Evolutionary conservation across 2,888 invertebrate species (phyloP).

Genomic region (Diarsia rubi): DNA sequence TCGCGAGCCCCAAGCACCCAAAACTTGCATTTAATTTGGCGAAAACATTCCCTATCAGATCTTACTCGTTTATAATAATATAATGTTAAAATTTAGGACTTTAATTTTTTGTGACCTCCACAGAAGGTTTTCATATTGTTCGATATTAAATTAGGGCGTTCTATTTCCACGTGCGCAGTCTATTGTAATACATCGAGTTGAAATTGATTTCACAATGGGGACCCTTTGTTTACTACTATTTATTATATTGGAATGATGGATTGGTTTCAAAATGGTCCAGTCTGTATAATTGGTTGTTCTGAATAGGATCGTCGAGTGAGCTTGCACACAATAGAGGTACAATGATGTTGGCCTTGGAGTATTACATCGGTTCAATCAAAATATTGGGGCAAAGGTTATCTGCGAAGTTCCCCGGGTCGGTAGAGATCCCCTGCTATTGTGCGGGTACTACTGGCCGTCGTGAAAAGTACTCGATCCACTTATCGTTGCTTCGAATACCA

Average conservation of each 20-base stretch:
- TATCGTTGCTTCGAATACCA: constrained; percentile 80
- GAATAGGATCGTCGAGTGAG: constrained; percentile 74
- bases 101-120: constrained; percentile 50
- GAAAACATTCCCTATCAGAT: constrained; percentile 75
- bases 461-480: constrained; percentile 80
- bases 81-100: constrained; percentile 69
- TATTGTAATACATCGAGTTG: constrained; percentile 53
- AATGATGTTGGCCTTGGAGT: constrained; percentile 83
- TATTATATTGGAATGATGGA: constrained; percentile 72
- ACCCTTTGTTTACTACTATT: constrained; percentile 69
- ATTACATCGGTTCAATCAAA: constrained; percentile 85
- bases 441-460: constrained; percentile 74
- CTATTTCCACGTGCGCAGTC: constrained; percentile 56
- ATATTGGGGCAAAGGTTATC: constrained; percentile 87
- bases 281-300: constrained; percentile 78
- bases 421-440: constrained; percentile 73
- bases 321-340: constrained; percentile 77
- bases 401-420: constrained; percentile 67
- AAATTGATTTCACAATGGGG: constrained; percentile 69
- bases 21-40: constrained; percentile 74
- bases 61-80: constrained; percentile 60
- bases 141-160: constrained; percentile 44
- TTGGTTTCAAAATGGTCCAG: constrained; percentile 76
- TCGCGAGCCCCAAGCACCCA: constrained; percentile 50
- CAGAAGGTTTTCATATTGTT: constrained; percentile 55